Conservation (phyloP, 2,888 invertebrate species). For the Caradrina kadenii region DNA sequence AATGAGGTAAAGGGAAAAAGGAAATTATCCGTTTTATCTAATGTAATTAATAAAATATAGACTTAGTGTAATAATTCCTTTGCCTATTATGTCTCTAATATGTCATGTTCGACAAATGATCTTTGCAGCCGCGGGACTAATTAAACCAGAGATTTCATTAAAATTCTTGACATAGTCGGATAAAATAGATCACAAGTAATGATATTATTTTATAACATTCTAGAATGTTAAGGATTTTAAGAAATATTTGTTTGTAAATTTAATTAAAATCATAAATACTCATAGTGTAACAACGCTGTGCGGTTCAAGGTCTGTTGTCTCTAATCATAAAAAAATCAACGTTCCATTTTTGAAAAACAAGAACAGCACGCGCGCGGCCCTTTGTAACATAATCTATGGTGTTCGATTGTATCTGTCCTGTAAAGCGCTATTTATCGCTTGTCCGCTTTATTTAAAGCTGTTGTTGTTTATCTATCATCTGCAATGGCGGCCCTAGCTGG, state of each 20-base stretch:
- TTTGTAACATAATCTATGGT: constrained; percentile 55
- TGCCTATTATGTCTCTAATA: constrained; percentile 48
- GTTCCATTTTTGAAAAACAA: constrained; percentile 47
- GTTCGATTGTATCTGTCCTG: constrained; percentile 49
- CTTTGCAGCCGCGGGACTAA: constrained; percentile 38
- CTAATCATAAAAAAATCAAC: constrained; percentile 28
- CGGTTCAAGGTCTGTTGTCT: constrained; percentile 9
- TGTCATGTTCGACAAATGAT: constrained; percentile 59
- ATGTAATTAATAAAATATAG: constrained; percentile 48
- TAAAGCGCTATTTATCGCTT: constrained; percentile 51
- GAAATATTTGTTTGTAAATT: not conserved
- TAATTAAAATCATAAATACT: too few species aligned
- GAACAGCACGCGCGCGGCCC: constrained; percentile 30
- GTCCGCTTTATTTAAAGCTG: constrained; percentile 53
- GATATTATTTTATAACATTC: not conserved
- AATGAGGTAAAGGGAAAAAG: constrained; percentile 20
- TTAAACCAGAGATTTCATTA: constrained; percentile 51
- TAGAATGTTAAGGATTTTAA: constrained; percentile 24
- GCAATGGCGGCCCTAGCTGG: constrained; percentile 42
- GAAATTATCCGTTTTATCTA: constrained; percentile 17
- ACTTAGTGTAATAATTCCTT: constrained; percentile 45
- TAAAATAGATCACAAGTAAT: constrained; percentile 45
- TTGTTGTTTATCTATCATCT: constrained; percentile 65
- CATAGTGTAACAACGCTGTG: not conserved
- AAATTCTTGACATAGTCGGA: constrained; percentile 37